A percentile compares a stretch with the other conserved stretches of the same genome.
Conservation (phyloP, 2,888 invertebrate species). For the Andrena flavipes region DNA sequence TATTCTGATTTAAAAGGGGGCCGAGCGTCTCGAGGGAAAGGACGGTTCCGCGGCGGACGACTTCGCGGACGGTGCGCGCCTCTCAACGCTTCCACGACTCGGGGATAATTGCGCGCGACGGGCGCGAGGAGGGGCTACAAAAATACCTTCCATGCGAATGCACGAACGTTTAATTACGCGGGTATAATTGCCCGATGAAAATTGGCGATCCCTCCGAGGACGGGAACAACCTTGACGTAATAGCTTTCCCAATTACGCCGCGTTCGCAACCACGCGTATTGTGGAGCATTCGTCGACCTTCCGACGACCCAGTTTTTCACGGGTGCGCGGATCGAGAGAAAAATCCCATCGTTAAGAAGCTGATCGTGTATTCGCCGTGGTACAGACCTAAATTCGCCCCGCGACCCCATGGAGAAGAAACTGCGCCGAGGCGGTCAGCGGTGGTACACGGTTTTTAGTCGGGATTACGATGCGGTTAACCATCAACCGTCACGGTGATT, state of each 20-base stretch:
- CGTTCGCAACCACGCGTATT: slow-evolving; percentile 11
- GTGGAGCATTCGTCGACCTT: slow-evolving; percentile 12
- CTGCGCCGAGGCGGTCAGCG: slow-evolving; percentile 36
- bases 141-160: slow-evolving; percentile 7
- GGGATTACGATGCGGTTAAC: slow-evolving; percentile 50
- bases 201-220: slow-evolving; percentile 4
- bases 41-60: slow-evolving; percentile 7
- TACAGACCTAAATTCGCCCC: background rate
- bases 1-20: slow-evolving; percentile 50
- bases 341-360: background rate
- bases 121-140: background rate
- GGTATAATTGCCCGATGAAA: slow-evolving; percentile 22
- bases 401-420: slow-evolving; percentile 28
- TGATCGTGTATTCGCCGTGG: background rate
- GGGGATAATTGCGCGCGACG: slow-evolving; percentile 32
- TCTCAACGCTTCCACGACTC: background rate
- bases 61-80: background rate
- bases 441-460: slow-evolving; percentile 50
- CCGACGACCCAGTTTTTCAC: slow-evolving; percentile 9
- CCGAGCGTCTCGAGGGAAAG: slow-evolving; percentile 28
- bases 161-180: slow-evolving; percentile 2
- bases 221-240: slow-evolving; percentile 21
- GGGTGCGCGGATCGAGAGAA: background rate
- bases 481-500: slow-evolving; percentile 59
- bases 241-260: slow-evolving; percentile 31